A percentile compares a stretch with the other conserved stretches of the same genome.
These are phyloP conservation scores for Mylabris sibirica DNA, from an alignment of 2,888 invertebrate species.

Conservation along the genomic window DNA sequence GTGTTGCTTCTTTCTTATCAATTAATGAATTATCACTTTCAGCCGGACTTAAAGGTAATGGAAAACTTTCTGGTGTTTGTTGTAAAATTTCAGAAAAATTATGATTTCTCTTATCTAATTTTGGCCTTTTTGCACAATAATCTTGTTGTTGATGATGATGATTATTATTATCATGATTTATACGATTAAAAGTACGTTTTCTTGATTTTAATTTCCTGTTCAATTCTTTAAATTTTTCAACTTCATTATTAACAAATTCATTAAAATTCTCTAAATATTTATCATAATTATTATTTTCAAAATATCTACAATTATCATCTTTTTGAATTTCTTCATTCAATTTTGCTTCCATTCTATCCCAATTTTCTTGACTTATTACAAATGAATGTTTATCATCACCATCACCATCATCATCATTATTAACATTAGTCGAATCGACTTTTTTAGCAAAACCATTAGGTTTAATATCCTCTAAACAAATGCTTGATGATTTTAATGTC, in stretches of 20 bases:
- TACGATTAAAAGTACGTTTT: constrained; percentile 17
- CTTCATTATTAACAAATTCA: constrained; percentile 14
- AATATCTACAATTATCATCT: constrained; percentile 31
- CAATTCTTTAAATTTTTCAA: not conserved
- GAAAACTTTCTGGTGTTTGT: constrained; percentile 43
- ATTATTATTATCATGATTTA: constrained; percentile 21
- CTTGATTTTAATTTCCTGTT: not conserved
- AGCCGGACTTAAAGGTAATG: constrained; percentile 55
- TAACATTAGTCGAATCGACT: too few species aligned
- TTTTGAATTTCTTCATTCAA: constrained; percentile 49
- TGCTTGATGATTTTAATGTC: constrained; percentile 25
- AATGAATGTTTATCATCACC: constrained; percentile 18
- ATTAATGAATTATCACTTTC: constrained; percentile 55
- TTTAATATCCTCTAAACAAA: constrained; percentile 25
- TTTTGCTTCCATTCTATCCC: constrained; percentile 58
- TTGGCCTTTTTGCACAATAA: constrained; percentile 1
- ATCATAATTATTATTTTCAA: constrained; percentile 32
- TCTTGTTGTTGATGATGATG: constrained; percentile 22
- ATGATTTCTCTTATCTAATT: not conserved
- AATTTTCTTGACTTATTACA: constrained; percentile 56
- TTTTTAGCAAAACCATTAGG: constrained; percentile 11
- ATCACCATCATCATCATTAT: constrained; percentile 15
- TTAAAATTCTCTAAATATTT: constrained; percentile 31
- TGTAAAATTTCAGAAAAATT: not conserved
- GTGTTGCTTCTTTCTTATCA: constrained; percentile 44